Percentiles rank a stretch among this genome's conserved stretches.
phyloP scores from a whole-genome alignment of 2,888 invertebrate genomes.

The Celastrina argiolus region DNA sequence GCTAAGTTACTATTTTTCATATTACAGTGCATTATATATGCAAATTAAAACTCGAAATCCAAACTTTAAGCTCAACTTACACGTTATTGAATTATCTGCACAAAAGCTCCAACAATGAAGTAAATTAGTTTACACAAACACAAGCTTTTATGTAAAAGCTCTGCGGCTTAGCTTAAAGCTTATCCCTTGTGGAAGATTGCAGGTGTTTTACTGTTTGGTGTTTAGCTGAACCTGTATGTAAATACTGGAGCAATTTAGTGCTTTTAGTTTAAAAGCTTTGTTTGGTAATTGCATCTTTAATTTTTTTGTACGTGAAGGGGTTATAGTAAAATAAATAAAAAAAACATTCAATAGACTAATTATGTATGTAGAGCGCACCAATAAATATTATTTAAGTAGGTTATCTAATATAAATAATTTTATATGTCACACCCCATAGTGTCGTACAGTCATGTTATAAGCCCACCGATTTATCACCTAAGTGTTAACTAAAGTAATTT shows the following conservation, averaged over 20 bases:
- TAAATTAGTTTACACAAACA: slow-evolving; percentile 7
- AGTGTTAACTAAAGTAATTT: background rate
- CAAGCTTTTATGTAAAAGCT: slow-evolving; percentile 17
- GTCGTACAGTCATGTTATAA: background rate
- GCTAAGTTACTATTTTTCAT: too few species aligned
- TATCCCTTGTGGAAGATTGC: slow-evolving; percentile 8
- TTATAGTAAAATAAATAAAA: background rate
- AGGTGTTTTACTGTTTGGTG: slow-evolving; percentile 1
- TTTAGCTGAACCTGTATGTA: too few species aligned
- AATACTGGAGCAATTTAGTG: background rate
- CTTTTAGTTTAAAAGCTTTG: background rate
- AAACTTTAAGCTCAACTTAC: too few species aligned
- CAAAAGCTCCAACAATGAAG: background rate
- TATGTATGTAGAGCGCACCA: too few species aligned
- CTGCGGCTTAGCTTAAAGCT: slow-evolving; percentile 11
- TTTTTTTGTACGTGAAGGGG: too few species aligned
- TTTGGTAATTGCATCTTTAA: background rate
- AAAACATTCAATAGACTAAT: too few species aligned
- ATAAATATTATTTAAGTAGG: background rate
- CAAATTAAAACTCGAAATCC: too few species aligned
- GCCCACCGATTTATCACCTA: background rate
- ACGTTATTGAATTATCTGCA: background rate
- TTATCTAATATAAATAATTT: background rate
- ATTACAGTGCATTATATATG: too few species aligned
- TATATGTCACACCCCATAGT: background rate